Conservation (phyloP, 2,888 invertebrate genomes). For the Carcina quercana region DNA sequence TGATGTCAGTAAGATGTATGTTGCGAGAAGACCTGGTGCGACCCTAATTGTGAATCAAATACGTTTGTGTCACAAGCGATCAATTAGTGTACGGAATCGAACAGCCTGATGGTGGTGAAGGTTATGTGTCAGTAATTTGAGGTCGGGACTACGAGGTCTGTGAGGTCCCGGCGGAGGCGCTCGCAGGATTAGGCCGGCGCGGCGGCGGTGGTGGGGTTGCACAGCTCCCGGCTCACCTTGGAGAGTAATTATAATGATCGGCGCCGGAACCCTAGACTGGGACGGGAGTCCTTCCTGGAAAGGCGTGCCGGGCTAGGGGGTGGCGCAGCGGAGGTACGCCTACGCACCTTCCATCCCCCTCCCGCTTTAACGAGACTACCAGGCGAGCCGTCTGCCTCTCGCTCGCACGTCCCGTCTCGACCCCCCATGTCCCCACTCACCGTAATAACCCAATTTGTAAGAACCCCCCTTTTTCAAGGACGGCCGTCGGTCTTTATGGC, state of each 20-base stretch:
- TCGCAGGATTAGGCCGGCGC: slow-evolving; percentile 52
- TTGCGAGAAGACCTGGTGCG: too few species aligned
- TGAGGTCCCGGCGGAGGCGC: slow-evolving; percentile 52
- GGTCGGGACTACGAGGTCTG: slow-evolving; percentile 54
- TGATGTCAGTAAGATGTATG: too few species aligned
- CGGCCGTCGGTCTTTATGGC: slow-evolving; percentile 74
- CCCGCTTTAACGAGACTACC: slow-evolving; percentile 23
- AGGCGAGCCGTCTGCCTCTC: slow-evolving; percentile 27
- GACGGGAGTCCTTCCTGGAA: slow-evolving; percentile 66
- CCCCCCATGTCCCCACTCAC: slow-evolving; percentile 61
- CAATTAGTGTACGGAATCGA: too few species aligned
- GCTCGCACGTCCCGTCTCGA: slow-evolving; percentile 49
- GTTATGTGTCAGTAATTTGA: slow-evolving; percentile 53
- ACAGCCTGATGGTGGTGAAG: slow-evolving; percentile 53
- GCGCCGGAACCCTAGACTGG: slow-evolving; percentile 67
- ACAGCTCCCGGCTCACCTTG: slow-evolving; percentile 64
- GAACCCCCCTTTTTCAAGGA: slow-evolving; percentile 74
- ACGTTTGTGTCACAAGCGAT: too few species aligned
- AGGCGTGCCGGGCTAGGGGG: slow-evolving; percentile 63
- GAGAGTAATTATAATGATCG: slow-evolving; percentile 75
- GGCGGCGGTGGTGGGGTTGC: slow-evolving; percentile 39
- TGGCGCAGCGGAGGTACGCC: slow-evolving; percentile 66
- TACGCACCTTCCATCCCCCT: slow-evolving; percentile 47
- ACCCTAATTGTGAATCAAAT: too few species aligned
- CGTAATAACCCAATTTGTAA: slow-evolving; percentile 76